A percentile compares a stretch with the other conserved stretches of the same genome.
Evolutionary conservation across 2,888 invertebrate species (phyloP).

Genomic region (Heliconius hortense): DNA sequence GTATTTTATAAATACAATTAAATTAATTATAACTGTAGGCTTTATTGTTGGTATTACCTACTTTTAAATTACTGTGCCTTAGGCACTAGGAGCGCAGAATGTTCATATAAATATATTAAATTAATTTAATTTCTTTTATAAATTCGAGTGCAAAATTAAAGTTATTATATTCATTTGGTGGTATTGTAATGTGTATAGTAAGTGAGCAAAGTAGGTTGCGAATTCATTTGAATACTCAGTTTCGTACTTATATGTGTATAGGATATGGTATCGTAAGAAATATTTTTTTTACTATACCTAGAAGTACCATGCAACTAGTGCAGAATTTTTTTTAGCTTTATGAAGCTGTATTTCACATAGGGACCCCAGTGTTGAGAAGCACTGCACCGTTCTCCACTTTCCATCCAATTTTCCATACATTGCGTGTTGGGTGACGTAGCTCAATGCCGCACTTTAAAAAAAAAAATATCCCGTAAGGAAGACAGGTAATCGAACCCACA

Average conservation of each 20-base stretch:
- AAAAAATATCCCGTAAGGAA: too few species aligned
- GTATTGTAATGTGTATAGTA: neutral
- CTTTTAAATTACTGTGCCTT: neutral
- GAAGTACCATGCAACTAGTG: too few species aligned
- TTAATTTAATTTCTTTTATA: neutral
- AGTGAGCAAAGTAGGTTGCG: neutral
- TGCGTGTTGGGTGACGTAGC: neutral
- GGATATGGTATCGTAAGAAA: too few species aligned
- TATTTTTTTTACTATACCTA: too few species aligned
- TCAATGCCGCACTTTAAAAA: neutral
- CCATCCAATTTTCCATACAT: neutral
- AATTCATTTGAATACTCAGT: neutral
- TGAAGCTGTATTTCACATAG: too few species aligned
- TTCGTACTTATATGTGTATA: too few species aligned
- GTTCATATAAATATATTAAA: too few species aligned
- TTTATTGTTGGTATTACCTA: neutral
- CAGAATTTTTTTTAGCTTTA: too few species aligned
- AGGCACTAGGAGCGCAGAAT: neutral
- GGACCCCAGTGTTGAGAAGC: neutral
- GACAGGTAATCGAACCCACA: neutral
- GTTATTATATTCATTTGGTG: neutral
- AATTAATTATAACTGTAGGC: neutral
- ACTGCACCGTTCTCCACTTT: neutral
- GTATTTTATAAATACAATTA: conserved; percentile 2
- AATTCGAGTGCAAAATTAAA: neutral